phyloP scores from a whole-genome alignment of 64 coral and sea anemone genomes.

The Stichodactyla mertensii region DNA sequence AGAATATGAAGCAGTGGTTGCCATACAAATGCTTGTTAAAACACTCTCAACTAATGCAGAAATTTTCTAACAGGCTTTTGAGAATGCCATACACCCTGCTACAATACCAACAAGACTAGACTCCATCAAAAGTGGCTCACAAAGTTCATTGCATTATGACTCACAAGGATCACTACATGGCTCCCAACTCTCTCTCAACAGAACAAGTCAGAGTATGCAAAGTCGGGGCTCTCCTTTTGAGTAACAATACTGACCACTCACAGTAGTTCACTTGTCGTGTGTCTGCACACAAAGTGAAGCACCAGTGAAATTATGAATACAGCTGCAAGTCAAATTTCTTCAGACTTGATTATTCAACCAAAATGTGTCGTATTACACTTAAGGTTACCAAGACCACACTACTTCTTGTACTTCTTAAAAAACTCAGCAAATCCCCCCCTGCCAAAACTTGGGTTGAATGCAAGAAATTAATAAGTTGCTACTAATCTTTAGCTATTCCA shows the following conservation, averaged over 20 bases:
- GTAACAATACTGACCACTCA: not conserved
- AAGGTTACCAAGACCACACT: not conserved
- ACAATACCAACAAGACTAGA: slow-evolving; percentile 38
- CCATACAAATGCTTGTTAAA: no score
- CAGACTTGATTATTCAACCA: no score
- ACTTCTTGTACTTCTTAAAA: not conserved
- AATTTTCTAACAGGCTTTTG: slow-evolving; percentile 55
- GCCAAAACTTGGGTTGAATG: not conserved
- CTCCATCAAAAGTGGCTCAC: slow-evolving; percentile 54
- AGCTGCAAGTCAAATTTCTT: no score
- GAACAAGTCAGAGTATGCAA: slow-evolving; percentile 50
- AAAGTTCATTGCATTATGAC: slow-evolving; percentile 71
- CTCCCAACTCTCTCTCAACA: slow-evolving; percentile 76
- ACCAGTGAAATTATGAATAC: no score
- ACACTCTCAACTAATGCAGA: not conserved
- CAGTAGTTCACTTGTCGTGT: no score
- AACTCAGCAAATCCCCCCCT: not conserved
- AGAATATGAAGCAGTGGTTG: no score
- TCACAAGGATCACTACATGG: slow-evolving; percentile 73
- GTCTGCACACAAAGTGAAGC: no score
- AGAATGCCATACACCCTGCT: slow-evolving; percentile 54
- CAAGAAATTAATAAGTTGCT: no score
- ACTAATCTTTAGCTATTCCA: no score
- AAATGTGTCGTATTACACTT: no score
- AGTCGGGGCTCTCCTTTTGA: slow-evolving; percentile 22